Conservation (phyloP, 2,113 vertebrate genomes). For the Callopanchax toddi region DNA sequence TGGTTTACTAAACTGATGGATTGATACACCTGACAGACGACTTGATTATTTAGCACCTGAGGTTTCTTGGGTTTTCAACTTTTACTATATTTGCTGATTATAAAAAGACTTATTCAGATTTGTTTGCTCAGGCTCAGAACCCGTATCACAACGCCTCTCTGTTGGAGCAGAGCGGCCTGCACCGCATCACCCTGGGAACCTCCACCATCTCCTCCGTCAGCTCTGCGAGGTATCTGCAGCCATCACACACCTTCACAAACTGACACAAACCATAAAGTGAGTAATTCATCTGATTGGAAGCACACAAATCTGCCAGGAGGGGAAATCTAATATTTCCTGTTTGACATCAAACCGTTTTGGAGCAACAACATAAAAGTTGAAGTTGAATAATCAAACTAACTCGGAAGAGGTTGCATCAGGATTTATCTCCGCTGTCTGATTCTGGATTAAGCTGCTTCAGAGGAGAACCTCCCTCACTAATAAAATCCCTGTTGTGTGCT, state of each 20-base stretch:
- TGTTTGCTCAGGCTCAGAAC: constrained; percentile 81
- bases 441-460: constrained; percentile 21
- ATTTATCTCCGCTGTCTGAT: constrained; percentile 12
- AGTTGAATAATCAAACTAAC: background rate
- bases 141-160: constrained; percentile 94
- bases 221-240: constrained; percentile 86
- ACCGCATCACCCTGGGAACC: constrained; percentile 95
- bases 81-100: background rate
- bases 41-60: too few species aligned
- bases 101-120: background rate
- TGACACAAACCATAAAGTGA: too few species aligned
- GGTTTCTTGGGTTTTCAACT: background rate
- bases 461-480: constrained; percentile 18
- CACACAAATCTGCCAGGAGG: background rate
- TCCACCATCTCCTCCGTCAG: constrained; percentile 98
- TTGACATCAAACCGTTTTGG: background rate
- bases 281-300: background rate
- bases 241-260: background rate
- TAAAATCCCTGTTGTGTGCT: constrained; percentile 32
- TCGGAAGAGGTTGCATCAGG: background rate
- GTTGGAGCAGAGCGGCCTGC: constrained; percentile 96
- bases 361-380: background rate
- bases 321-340: background rate
- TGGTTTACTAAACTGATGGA: too few species aligned
- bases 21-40: too few species aligned